These are phyloP conservation scores for Diplodus puntazzo DNA, from an alignment of 2,797 vertebrate genomes.

Conservation along the genomic window DNA sequence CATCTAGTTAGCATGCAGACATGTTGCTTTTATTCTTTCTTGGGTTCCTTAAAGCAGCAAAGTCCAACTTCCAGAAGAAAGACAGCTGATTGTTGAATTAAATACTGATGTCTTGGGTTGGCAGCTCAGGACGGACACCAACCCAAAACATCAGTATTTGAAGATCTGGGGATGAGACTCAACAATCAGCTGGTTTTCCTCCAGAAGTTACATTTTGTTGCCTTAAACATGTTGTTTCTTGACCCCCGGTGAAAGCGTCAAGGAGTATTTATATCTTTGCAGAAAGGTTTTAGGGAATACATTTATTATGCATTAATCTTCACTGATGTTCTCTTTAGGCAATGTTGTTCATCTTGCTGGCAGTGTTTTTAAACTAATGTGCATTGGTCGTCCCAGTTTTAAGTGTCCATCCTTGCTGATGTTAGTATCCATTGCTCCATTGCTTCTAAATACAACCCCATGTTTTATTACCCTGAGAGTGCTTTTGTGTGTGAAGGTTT, in stretches of 20 bases:
- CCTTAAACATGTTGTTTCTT: neutral
- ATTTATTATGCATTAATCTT: constrained; percentile 4
- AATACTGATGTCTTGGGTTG: too few species aligned
- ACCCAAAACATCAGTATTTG: too few species aligned
- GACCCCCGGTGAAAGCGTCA: neutral
- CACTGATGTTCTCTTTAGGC: neutral
- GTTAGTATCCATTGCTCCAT: constrained; percentile 21
- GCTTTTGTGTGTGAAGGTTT: constrained; percentile 65
- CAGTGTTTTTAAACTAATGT: constrained; percentile 25
- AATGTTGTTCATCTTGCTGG: constrained; percentile 10
- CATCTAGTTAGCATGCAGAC: neutral
- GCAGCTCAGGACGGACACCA: too few species aligned
- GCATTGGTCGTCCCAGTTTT: constrained; percentile 44
- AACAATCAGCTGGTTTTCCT: too few species aligned
- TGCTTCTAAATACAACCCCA: constrained; percentile 46
- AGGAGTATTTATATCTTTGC: neutral
- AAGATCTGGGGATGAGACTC: too few species aligned
- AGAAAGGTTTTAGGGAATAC: neutral
- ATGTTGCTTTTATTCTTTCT: neutral
- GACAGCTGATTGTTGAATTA: too few species aligned
- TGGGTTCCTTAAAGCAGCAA: neutral
- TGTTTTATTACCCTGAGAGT: constrained; percentile 62
- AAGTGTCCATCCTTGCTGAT: constrained; percentile 26
- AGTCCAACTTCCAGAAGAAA: too few species aligned
- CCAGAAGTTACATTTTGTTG: too few species aligned